phyloP scores from a whole-genome alignment of 2,797 vertebrate species.

The Hoplostethus atlanticus region DNA sequence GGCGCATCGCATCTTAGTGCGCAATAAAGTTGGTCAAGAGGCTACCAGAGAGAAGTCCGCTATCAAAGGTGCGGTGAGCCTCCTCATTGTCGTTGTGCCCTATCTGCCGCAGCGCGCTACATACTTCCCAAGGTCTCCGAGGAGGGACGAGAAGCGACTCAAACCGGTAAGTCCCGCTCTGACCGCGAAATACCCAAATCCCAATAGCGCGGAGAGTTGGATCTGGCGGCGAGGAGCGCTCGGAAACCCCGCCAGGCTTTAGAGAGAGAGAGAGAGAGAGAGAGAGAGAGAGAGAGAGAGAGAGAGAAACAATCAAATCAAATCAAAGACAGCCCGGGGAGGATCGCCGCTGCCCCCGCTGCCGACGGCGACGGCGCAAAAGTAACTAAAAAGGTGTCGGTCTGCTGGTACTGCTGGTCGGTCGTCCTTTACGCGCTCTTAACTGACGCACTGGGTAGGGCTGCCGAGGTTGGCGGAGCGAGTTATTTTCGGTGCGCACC shows the following conservation, averaged over 20 bases:
- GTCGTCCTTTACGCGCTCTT: constrained; percentile 30
- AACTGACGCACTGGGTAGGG: constrained; percentile 28
- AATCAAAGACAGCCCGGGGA: neutral
- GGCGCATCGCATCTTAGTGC: constrained; percentile 70
- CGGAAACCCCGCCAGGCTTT: constrained; percentile 34
- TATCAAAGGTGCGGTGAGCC: constrained; percentile 74
- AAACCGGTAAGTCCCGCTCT: constrained; percentile 18
- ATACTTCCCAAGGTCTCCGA: constrained; percentile 25
- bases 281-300: too few species aligned
- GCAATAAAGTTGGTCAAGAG: constrained; percentile 71
- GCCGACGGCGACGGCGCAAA: too few species aligned
- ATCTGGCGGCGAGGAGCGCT: constrained; percentile 37
- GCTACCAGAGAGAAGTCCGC: constrained; percentile 67
- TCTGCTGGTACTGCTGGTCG: constrained; percentile 3
- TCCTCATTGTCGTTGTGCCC: constrained; percentile 71
- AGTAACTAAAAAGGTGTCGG: neutral
- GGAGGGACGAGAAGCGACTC: constrained; percentile 5
- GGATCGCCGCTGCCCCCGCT: neutral
- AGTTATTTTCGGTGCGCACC: constrained; percentile 50
- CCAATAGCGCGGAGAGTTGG: constrained; percentile 55
- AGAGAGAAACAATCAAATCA: neutral
- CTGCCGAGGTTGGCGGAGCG: constrained; percentile 30
- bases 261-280: constrained; percentile 12
- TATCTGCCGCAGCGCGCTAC: constrained; percentile 41
- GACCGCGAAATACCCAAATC: constrained; percentile 50